These are phyloP conservation scores for Brevimyrus niger DNA, from an alignment of 2,113 vertebrate genomes.

Conservation along the genomic window DNA sequence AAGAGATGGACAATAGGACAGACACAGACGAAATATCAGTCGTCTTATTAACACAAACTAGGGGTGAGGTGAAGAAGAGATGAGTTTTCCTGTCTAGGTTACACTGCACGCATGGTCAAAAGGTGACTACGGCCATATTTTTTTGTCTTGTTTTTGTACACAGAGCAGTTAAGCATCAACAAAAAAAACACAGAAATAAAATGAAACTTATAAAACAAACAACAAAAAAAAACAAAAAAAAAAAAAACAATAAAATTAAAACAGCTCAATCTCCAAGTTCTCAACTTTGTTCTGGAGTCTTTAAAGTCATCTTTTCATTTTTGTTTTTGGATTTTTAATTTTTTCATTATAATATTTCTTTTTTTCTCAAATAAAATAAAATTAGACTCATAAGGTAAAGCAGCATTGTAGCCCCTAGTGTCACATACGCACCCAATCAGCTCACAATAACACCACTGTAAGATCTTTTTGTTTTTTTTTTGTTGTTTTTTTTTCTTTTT, in stretches of 20 bases:
- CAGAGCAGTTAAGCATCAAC: conserved; percentile 61
- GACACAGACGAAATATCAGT: conserved; percentile 57
- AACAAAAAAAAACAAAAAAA: conserved; percentile 47
- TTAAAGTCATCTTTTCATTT: conserved; percentile 48
- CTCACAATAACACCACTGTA: conserved; percentile 38
- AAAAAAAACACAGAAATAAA: conserved; percentile 36
- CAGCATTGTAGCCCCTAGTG: conserved; percentile 56
- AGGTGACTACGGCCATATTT: conserved; percentile 61
- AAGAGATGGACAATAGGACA: conserved; percentile 58
- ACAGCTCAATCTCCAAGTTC: conserved; percentile 42
- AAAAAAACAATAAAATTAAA: conserved; percentile 44
- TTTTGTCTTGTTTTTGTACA: conserved; percentile 57
- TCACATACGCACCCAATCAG: conserved; percentile 46
- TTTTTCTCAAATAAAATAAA: conserved; percentile 51
- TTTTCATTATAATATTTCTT: conserved; percentile 46
- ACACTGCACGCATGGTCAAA: conserved; percentile 70
- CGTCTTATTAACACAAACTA: conserved; percentile 58
- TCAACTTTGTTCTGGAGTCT: conserved; percentile 60
- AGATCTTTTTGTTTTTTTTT: conserved; percentile 7
- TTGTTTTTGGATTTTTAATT: conserved; percentile 51
- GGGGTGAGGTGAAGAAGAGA: conserved; percentile 58
- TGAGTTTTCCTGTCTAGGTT: conserved; percentile 56
- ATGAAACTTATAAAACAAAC: conserved; percentile 35
- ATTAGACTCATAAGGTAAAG: conserved; percentile 55
- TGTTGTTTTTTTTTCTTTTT: conserved; percentile 12